These are phyloP conservation scores for Dynastes hyllus DNA, from an alignment of 2,888 invertebrate species.

Conservation along the genomic window DNA sequence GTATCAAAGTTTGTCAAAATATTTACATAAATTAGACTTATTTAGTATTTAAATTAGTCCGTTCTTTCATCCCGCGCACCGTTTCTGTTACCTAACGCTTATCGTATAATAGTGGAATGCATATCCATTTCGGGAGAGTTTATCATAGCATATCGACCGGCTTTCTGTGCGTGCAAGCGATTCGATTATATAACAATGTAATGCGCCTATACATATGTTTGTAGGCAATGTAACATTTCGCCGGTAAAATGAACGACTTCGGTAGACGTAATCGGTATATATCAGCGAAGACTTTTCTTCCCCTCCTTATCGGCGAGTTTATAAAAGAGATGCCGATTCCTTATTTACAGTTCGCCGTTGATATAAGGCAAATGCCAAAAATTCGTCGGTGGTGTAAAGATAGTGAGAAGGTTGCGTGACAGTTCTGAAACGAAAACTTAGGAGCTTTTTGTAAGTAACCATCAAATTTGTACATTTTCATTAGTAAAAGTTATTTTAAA, in stretches of 20 bases:
- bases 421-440: background rate
- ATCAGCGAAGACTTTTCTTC: conserved; percentile 26
- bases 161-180: background rate
- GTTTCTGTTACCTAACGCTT: background rate
- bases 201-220: background rate
- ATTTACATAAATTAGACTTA: too few relatives aligned
- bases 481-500: too few relatives aligned
- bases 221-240: background rate
- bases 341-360: background rate
- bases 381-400: background rate
- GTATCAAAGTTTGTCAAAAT: too few relatives aligned
- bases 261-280: conserved; percentile 10
- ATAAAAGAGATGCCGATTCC: conserved; percentile 30
- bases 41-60: too few relatives aligned
- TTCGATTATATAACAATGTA: conserved; percentile 9
- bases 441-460: background rate
- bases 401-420: background rate
- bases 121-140: background rate
- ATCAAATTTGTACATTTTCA: too few relatives aligned
- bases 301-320: conserved; percentile 34
- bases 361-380: conserved; percentile 3
- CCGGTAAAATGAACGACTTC: conserved; percentile 21
- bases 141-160: background rate
- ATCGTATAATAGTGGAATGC: background rate
- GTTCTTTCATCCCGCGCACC: too few relatives aligned